Evolutionary conservation across 2,888 invertebrate genomes (phyloP).

Genomic region (Pyrocoelia pectoralis): DNA sequence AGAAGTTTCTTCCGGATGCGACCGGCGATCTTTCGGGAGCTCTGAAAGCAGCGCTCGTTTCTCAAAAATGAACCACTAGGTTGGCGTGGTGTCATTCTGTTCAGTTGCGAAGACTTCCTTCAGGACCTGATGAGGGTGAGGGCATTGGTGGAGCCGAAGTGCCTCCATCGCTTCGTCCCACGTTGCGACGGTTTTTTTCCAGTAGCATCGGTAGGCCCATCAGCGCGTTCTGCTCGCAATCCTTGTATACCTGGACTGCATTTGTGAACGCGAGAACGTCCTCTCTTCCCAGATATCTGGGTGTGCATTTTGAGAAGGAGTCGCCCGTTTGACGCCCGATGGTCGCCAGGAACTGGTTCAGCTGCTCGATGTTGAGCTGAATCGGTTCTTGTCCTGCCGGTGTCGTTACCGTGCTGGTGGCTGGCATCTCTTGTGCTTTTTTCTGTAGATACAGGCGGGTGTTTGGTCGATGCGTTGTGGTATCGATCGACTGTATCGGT

Average conservation of each 20-base stretch:
- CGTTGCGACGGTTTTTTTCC: neutral
- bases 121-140: neutral
- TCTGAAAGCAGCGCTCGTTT: neutral
- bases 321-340: neutral
- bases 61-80: neutral
- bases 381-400: neutral
- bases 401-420: neutral
- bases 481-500: neutral
- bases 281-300: neutral
- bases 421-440: neutral
- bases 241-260: neutral
- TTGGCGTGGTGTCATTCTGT: neutral
- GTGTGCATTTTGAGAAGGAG: neutral
- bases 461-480: constrained; percentile 5
- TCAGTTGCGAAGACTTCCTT: neutral
- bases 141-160: neutral
- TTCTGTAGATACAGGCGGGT: neutral
- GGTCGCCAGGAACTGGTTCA: neutral
- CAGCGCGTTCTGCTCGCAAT: neutral
- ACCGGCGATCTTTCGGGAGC: neutral
- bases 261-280: neutral
- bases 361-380: neutral
- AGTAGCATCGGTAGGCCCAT: neutral
- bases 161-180: neutral
- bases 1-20: neutral